Percentiles rank a stretch among this genome's conserved stretches.
phyloP scores from a whole-genome alignment of 2,797 vertebrate species.

The Antennarius maculatus region DNA sequence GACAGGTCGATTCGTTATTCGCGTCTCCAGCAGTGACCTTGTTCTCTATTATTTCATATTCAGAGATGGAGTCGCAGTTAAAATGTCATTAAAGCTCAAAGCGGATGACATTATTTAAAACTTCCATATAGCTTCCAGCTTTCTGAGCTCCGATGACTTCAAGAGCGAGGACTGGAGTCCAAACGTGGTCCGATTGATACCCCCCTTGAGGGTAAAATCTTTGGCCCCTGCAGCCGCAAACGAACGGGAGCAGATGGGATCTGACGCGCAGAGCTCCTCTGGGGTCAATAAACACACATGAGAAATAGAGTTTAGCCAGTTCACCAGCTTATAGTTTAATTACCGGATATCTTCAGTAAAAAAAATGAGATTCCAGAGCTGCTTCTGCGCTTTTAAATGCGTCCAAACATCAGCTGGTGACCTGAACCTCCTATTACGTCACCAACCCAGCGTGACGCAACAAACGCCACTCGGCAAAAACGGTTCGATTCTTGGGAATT shows the following conservation, averaged over 20 bases:
- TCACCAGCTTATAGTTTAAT: too few species aligned
- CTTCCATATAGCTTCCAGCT: slow-evolving; percentile 6
- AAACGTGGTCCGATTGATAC: slow-evolving; percentile 30
- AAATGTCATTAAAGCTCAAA: slow-evolving; percentile 13
- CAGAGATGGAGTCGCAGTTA: neutral
- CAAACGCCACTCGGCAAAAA: too few species aligned
- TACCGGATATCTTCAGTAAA: too few species aligned
- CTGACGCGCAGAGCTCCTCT: slow-evolving; percentile 20
- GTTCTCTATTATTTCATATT: neutral
- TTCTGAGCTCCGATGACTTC: slow-evolving; percentile 22
- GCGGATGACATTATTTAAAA: neutral
- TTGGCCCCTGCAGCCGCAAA: slow-evolving; percentile 33
- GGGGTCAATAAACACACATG: slow-evolving; percentile 42
- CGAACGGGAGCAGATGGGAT: slow-evolving; percentile 34
- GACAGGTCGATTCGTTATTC: too few species aligned
- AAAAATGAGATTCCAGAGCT: too few species aligned
- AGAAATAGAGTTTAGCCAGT: slow-evolving; percentile 11
- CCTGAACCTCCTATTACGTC: neutral
- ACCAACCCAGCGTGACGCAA: too few species aligned
- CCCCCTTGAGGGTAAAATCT: slow-evolving; percentile 49
- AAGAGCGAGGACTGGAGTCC: slow-evolving; percentile 52
- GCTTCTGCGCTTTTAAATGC: neutral
- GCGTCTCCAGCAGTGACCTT: too few species aligned
- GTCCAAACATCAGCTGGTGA: slow-evolving; percentile 11
- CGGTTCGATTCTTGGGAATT: too few species aligned